Evolutionary conservation across 2,113 vertebrate genomes (phyloP).

Genomic region (Vireo altiloquus): DNA sequence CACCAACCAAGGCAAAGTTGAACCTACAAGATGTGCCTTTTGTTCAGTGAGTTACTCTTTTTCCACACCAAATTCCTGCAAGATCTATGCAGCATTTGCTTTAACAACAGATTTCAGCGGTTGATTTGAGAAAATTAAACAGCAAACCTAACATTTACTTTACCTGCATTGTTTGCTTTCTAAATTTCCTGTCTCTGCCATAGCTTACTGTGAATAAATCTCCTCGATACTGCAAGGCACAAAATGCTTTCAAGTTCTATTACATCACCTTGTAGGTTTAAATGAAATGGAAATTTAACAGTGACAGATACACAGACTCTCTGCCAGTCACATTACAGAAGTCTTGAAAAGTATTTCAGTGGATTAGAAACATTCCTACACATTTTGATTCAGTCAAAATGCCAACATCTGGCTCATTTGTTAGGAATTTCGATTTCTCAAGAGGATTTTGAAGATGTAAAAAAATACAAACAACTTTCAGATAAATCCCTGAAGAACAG

Average conservation of each 20-base stretch:
- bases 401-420: background rate
- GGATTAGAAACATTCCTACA: background rate
- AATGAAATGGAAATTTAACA: background rate
- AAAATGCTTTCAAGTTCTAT: background rate
- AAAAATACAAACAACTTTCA: background rate
- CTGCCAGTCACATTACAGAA: background rate
- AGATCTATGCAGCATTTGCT: background rate
- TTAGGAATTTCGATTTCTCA: background rate
- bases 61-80: background rate
- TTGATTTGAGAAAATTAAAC: background rate
- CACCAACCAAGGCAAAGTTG: background rate
- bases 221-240: background rate
- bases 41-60: background rate
- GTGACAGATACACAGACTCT: background rate
- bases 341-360: background rate
- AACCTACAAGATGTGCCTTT: background rate
- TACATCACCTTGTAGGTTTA: background rate
- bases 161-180: slow-evolving; percentile 9
- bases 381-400: background rate
- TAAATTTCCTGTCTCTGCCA: background rate
- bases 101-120: background rate
- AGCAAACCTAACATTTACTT: slow-evolving; percentile 3
- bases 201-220: background rate
- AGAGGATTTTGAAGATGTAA: background rate
- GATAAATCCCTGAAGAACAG: background rate